phyloP scores from a whole-genome alignment of 2,797 vertebrate species.

The Tenualosa ilisha region DNA sequence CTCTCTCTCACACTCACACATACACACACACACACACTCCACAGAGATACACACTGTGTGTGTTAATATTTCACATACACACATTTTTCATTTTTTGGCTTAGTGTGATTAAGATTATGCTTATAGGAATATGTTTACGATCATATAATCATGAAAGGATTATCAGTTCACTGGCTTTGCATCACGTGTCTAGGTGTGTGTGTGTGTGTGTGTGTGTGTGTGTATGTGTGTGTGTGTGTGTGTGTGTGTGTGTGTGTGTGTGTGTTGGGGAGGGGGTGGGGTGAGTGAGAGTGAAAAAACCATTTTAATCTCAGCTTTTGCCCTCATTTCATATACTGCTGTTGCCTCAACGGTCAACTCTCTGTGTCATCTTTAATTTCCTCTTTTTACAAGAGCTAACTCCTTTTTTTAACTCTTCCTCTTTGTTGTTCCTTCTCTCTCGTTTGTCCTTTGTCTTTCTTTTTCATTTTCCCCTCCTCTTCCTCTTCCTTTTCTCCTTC shows the following conservation, averaged over 20 bases:
- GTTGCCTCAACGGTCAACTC: neutral
- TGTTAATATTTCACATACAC: neutral
- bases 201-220: constrained; percentile 21
- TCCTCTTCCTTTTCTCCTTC: constrained; percentile 46
- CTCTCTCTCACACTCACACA: neutral
- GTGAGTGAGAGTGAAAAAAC: neutral
- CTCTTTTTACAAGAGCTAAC: constrained; percentile 35
- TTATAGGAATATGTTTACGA: constrained; percentile 7
- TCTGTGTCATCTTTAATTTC: neutral
- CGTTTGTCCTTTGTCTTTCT: constrained; percentile 53
- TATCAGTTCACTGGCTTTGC: neutral
- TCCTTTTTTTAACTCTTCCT: constrained; percentile 51
- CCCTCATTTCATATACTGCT: neutral
- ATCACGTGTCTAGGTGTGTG: neutral
- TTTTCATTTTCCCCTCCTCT: constrained; percentile 33
- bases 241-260: constrained; percentile 28
- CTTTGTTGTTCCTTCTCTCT: constrained; percentile 33
- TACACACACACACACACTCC: constrained; percentile 10
- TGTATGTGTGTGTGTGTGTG: constrained; percentile 27
- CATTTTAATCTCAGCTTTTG: neutral
- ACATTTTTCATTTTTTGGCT: neutral
- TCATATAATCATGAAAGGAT: constrained; percentile 20
- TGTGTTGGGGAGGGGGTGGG: neutral
- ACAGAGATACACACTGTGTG: neutral
- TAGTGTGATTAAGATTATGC: neutral